phyloP scores from a whole-genome alignment of 2,888 invertebrate species.

The Lasiommata megera region DNA sequence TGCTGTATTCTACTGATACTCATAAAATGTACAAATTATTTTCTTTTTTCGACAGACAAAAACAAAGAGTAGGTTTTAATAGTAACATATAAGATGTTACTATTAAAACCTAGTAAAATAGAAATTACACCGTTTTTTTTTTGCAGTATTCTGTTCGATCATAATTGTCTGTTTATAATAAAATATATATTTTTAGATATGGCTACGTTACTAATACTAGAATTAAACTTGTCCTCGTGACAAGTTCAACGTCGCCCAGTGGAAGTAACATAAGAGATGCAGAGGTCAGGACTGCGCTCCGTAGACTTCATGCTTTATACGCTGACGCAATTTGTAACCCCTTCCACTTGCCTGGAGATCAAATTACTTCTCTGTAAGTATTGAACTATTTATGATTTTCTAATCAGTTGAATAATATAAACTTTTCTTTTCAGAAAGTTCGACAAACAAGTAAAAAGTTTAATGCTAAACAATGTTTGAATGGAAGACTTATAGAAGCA shows the following conservation, averaged over 20 bases:
- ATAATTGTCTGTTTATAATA: too few relatives aligned
- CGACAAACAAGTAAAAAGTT: slow-evolving; percentile 84
- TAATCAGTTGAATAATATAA: not conserved
- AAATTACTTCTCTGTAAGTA: slow-evolving; percentile 91
- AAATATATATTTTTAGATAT: slow-evolving; percentile 79
- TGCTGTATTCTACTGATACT: slow-evolving; percentile 96
- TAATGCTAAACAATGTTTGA: slow-evolving; percentile 74
- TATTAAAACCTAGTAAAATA: too few relatives aligned
- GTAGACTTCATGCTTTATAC: slow-evolving; percentile 94
- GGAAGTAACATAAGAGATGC: slow-evolving; percentile 94
- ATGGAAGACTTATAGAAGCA: not conserved
- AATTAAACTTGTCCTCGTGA: slow-evolving; percentile 95
- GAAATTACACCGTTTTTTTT: too few relatives aligned
- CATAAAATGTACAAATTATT: slow-evolving; percentile 99
- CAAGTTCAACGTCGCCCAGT: slow-evolving; percentile 94
- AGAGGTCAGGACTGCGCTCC: slow-evolving; percentile 93
- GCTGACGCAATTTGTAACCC: slow-evolving; percentile 98
- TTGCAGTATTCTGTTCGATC: not conserved
- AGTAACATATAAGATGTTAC: too few relatives aligned
- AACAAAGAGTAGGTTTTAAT: too few relatives aligned
- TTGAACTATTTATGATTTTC: not conserved
- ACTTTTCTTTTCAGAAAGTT: slow-evolving; percentile 78
- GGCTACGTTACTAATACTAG: slow-evolving; percentile 99
- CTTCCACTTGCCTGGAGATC: slow-evolving; percentile 96
- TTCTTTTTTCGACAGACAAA: too few relatives aligned